Evolutionary conservation across 2,888 invertebrate species (phyloP).

Genomic region (Hofmannophila pseudospretella): DNA sequence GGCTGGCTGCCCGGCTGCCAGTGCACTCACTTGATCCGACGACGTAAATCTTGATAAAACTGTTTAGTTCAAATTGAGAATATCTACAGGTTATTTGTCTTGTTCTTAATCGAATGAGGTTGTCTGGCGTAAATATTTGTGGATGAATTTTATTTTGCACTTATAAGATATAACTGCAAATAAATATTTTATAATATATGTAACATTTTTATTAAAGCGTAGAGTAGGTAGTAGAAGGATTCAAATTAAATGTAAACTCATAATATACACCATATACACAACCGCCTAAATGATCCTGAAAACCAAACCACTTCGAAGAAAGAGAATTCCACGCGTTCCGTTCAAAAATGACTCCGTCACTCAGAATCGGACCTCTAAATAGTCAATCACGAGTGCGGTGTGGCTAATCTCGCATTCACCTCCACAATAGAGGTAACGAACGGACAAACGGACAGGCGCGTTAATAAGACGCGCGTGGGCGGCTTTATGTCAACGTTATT

Average conservation of each 20-base stretch:
- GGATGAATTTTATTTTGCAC: not conserved
- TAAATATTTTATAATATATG: no score
- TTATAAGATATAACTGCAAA: no score
- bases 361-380: slow-evolving; percentile 66
- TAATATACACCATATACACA: no score
- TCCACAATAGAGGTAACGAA: slow-evolving; percentile 75
- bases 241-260: no score
- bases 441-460: slow-evolving; percentile 70
- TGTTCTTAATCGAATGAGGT: slow-evolving; percentile 7
- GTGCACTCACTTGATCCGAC: slow-evolving; percentile 35
- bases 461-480: slow-evolving; percentile 75
- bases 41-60: slow-evolving; percentile 52
- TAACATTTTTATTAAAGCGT: no score
- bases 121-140: slow-evolving; percentile 8
- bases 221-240: no score
- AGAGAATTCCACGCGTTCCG: no score
- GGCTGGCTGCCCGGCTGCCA: slow-evolving; percentile 28
- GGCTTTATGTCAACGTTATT: slow-evolving; percentile 74
- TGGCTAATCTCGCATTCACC: slow-evolving; percentile 73
- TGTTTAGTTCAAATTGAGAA: slow-evolving; percentile 45
- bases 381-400: slow-evolving; percentile 73
- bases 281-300: no score
- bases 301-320: no score
- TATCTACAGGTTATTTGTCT: slow-evolving; percentile 16
- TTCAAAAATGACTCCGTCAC: slow-evolving; percentile 47